Percentiles rank a stretch among this genome's conserved stretches.
phyloP scores from a whole-genome alignment of 2,888 invertebrate species.

The Epirrita christyi region DNA sequence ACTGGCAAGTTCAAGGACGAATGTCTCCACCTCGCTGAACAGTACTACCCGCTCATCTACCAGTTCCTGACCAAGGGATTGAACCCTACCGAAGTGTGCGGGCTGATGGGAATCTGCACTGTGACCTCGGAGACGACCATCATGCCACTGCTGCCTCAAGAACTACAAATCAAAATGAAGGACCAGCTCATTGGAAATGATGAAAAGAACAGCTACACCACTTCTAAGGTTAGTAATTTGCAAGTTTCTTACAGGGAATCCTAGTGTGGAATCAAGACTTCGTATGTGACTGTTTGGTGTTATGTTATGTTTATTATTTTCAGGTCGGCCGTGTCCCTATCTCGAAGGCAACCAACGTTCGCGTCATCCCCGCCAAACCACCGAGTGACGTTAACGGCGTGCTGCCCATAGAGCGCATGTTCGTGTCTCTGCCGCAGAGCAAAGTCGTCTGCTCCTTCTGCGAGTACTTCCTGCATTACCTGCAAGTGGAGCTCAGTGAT shows the following conservation, averaged over 20 bases:
- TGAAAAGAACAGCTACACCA: slow-evolving; percentile 61
- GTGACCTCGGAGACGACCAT: slow-evolving; percentile 75
- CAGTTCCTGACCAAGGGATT: slow-evolving; percentile 87
- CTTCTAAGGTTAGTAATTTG: slow-evolving; percentile 7
- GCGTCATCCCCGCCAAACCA: slow-evolving; percentile 42
- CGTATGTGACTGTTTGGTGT: no score
- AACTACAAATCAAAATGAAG: slow-evolving; percentile 61
- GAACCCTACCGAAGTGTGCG: slow-evolving; percentile 88
- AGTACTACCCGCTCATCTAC: slow-evolving; percentile 92
- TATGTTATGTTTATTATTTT: neutral
- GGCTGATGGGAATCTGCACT: slow-evolving; percentile 89
- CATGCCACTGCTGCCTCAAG: slow-evolving; percentile 85
- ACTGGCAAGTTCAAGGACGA: slow-evolving; percentile 89
- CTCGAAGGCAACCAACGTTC: slow-evolving; percentile 53
- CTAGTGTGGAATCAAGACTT: no score
- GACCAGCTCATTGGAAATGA: slow-evolving; percentile 64
- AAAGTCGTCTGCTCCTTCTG: slow-evolving; percentile 90
- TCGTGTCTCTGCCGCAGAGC: slow-evolving; percentile 54
- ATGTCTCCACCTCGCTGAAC: slow-evolving; percentile 90
- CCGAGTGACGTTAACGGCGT: slow-evolving; percentile 45
- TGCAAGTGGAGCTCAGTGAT: slow-evolving; percentile 89
- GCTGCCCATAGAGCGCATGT: slow-evolving; percentile 80
- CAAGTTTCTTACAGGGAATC: no score
- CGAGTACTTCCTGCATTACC: slow-evolving; percentile 91
- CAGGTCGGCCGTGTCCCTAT: slow-evolving; percentile 52